Percentiles rank a stretch among this genome's conserved stretches.
Evolutionary conservation across 2,113 vertebrate genomes (phyloP).

Genomic region (Mola mola): DNA sequence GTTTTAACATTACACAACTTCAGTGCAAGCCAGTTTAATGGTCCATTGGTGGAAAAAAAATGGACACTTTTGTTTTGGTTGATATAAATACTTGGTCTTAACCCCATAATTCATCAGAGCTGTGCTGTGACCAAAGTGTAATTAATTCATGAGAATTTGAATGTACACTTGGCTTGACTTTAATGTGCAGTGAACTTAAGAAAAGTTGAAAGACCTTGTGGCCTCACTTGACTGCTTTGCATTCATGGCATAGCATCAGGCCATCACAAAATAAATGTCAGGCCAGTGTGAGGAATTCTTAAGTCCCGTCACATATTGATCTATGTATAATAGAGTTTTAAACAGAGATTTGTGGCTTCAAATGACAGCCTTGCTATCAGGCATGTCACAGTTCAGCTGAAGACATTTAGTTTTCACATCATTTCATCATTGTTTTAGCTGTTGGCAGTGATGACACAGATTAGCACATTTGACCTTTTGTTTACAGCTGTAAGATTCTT

Average conservation of each 20-base stretch:
- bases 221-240: slow-evolving; percentile 43
- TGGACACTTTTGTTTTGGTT: background rate
- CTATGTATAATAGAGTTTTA: slow-evolving; percentile 63
- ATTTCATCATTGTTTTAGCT: background rate
- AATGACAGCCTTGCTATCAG: slow-evolving; percentile 39
- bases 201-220: slow-evolving; percentile 32
- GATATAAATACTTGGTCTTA: slow-evolving; percentile 13
- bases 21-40: slow-evolving; percentile 1
- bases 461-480: too few relatives aligned
- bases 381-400: slow-evolving; percentile 30
- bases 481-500: slow-evolving; percentile 2
- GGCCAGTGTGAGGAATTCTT: slow-evolving; percentile 64
- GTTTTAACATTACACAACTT: background rate
- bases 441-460: too few relatives aligned
- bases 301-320: slow-evolving; percentile 75
- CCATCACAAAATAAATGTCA: slow-evolving; percentile 75
- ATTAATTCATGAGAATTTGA: slow-evolving; percentile 16
- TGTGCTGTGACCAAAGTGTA: background rate
- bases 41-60: slow-evolving; percentile 1
- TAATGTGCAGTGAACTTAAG: slow-evolving; percentile 20
- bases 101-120: slow-evolving; percentile 6
- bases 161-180: slow-evolving; percentile 9
- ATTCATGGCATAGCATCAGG: slow-evolving; percentile 44
- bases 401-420: slow-evolving; percentile 21
- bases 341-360: slow-evolving; percentile 43